Percentiles rank a stretch among this genome's conserved stretches.
Conservation (phyloP, 2,888 invertebrate species). For the Cecidostiba fungosa region DNA sequence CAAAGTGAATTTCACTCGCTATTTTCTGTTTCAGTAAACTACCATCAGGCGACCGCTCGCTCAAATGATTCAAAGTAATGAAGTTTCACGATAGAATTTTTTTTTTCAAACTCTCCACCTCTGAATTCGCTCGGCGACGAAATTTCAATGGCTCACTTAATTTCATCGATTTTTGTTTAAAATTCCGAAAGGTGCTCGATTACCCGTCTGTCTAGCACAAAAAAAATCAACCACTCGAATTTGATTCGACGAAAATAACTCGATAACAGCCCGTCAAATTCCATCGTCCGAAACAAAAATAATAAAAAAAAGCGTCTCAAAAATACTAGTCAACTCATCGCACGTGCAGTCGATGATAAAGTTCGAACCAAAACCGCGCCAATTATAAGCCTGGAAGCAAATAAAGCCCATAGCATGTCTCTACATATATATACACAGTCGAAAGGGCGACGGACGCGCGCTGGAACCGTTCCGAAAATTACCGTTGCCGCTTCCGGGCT, state of each 20-base stretch:
- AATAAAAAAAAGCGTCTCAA: neutral
- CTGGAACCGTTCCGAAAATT: conserved; percentile 32
- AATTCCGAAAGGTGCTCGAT: neutral
- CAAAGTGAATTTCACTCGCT: neutral
- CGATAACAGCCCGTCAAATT: neutral
- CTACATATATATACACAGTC: neutral
- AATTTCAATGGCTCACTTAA: too few species aligned
- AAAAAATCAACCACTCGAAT: neutral
- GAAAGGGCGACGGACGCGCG: neutral
- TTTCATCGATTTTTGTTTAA: neutral
- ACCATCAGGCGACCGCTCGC: neutral
- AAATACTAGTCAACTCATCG: neutral
- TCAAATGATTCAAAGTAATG: neutral
- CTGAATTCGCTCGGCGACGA: too few species aligned
- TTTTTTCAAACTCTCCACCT: neutral
- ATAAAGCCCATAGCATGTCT: neutral
- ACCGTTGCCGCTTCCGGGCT: conserved; percentile 28
- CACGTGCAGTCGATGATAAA: neutral
- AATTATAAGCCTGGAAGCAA: conserved; percentile 13
- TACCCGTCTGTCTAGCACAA: too few species aligned
- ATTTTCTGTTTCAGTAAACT: neutral
- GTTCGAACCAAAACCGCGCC: neutral
- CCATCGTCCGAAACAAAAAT: neutral
- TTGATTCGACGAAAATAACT: neutral
- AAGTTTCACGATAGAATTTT: neutral